These are phyloP conservation scores for Acanthosepion esculentum DNA, from an alignment of 2,888 invertebrate genomes.

Conservation along the genomic window DNA sequence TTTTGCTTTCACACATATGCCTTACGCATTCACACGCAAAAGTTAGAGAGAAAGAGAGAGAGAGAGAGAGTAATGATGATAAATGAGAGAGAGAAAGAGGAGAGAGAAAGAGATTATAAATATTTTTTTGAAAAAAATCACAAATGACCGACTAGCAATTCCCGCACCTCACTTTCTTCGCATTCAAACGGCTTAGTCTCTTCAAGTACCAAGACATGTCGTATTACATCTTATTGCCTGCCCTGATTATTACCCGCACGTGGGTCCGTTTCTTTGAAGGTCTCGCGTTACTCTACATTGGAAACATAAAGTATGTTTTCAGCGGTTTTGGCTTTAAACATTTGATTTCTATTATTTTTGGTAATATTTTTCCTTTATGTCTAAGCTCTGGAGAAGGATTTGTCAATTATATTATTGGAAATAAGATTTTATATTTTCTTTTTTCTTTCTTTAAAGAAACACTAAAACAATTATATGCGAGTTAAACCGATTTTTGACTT, in stretches of 20 bases:
- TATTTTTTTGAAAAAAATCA: not conserved
- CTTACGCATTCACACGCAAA: no score
- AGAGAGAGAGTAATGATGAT: not conserved
- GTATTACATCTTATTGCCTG: not conserved
- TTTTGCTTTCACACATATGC: no score
- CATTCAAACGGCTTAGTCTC: not conserved
- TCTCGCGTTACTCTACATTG: not conserved
- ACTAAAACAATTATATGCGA: no score
- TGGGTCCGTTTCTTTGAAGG: not conserved
- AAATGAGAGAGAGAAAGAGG: not conserved
- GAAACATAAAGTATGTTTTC: not conserved
- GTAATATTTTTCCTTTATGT: not conserved
- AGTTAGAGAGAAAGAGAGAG: not conserved
- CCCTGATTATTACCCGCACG: slow-evolving; percentile 8
- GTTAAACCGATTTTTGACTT: no score
- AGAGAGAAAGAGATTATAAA: no score
- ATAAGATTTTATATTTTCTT: no score
- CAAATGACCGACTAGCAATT: not conserved
- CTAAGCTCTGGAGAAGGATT: not conserved
- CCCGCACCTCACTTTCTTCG: not conserved
- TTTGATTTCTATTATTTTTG: not conserved
- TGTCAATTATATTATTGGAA: not conserved
- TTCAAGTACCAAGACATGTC: not conserved
- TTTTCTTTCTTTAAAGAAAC: no score
- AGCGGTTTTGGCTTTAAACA: not conserved